Evolutionary conservation across 2,113 vertebrate genomes (phyloP), one percentile per base, ranked within the genome.

Genomic region (Cervus canadensis): DNA sequence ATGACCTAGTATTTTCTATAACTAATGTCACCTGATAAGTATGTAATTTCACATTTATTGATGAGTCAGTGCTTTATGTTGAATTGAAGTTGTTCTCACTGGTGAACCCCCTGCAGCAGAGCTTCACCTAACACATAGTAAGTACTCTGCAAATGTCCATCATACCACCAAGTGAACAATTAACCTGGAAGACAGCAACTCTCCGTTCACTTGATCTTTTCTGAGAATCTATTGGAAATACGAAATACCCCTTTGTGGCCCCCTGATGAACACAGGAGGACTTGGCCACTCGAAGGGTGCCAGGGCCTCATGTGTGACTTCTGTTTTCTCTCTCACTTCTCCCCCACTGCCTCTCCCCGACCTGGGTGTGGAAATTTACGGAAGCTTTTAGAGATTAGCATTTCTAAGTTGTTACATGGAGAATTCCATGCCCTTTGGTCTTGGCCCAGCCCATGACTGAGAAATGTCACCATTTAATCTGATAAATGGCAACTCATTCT

Each of bases 201-300:
- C 6, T n/a, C 26, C 15, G 21, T 7, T 59, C 10, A 19, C 10
- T 12, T 8, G 1, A 1, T 3, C 28, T 25, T 43, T 48, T 67
- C 50, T 57, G 71, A 45, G 59, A 40, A 1, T 33, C 25, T 30
- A 10, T 48, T 26, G 43, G 26, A 83, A 79, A 23, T 43, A 45
- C 14, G 9, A 17, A 30, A 5, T 2, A 13, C 16, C 7, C 8
- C 7, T 28, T 1, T 3, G 17, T 56, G 43, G 12, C 45, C 50
- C 5, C 10, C 10, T 21, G n/a, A 4, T 7, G 1, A 2, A 6
- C 50, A 13, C 2, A 1, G 0, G 2, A 0, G 2, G 3, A 26
- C 7, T 30, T 5, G 1, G 36, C 3, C 7, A 0, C 5, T 1
- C 3, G 26, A 9, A 48, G 17, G 57, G 6, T 2, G 2, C 5